Evolutionary conservation across 2,113 vertebrate genomes (phyloP).

Genomic region (Fregetta grallaria): DNA sequence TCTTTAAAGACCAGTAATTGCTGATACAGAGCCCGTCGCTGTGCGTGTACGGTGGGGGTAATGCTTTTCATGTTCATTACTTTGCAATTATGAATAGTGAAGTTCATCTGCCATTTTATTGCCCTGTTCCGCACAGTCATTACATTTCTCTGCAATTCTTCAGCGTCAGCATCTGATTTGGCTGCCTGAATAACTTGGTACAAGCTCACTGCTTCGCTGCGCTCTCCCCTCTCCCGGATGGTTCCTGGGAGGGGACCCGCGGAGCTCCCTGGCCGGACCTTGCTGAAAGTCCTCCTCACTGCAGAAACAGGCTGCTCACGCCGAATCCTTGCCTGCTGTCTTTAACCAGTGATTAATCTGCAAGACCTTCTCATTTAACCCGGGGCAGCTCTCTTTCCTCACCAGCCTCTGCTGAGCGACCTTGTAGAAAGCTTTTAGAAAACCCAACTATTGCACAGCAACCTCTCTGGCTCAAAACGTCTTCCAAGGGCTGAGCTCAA

Average conservation of each 20-base stretch:
- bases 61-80: background rate
- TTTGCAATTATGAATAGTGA: background rate
- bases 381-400: background rate
- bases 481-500: background rate
- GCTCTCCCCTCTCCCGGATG: background rate
- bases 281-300: background rate
- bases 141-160: background rate
- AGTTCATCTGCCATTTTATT: conserved; percentile 3
- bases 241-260: background rate
- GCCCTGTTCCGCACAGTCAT: background rate
- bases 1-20: conserved; percentile 14
- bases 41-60: background rate
- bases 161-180: background rate
- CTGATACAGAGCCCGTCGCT: background rate
- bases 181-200: background rate
- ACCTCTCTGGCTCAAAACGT: background rate
- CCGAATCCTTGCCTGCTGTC: background rate
- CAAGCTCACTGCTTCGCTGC: background rate
- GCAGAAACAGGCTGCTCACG: background rate
- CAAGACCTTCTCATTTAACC: background rate
- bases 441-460: background rate
- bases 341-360: background rate
- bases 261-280: background rate
- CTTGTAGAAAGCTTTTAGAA: background rate
- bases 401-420: background rate